phyloP scores from a whole-genome alignment of 2,888 invertebrate species.

The Pemphredon lugubris region DNA sequence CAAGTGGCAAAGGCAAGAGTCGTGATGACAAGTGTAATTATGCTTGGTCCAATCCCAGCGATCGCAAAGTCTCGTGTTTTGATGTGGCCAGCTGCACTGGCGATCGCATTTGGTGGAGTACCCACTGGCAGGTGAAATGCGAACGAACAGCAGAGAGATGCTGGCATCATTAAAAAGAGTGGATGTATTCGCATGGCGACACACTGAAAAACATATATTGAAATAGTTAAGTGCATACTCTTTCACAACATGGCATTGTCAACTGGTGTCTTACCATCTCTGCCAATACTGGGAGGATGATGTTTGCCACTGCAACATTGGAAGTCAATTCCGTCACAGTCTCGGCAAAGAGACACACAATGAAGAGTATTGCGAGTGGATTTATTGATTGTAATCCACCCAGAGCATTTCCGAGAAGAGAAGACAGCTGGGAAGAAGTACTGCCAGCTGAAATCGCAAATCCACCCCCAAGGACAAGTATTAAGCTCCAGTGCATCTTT shows the following conservation, averaged over 20 bases:
- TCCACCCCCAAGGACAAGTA: constrained; percentile 94
- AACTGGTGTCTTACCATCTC: constrained; percentile 85
- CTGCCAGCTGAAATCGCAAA: constrained; percentile 95
- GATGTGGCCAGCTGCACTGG: constrained; percentile 91
- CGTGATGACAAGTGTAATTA: constrained; percentile 88
- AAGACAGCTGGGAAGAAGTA: constrained; percentile 89
- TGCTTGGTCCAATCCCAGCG: constrained; percentile 90
- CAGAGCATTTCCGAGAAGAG: constrained; percentile 88
- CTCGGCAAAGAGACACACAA: constrained; percentile 90
- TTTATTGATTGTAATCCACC: constrained; percentile 85
- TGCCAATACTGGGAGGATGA: constrained; percentile 91
- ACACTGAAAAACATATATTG: constrained; percentile 83
- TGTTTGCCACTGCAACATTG: constrained; percentile 95
- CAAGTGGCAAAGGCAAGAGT: constrained; percentile 89
- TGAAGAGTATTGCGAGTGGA: constrained; percentile 86
- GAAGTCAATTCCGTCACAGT: constrained; percentile 94
- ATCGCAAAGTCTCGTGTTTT: constrained; percentile 90
- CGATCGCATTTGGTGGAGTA: constrained; percentile 97
- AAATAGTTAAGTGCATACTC: too few species aligned
- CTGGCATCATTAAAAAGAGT: constrained; percentile 94
- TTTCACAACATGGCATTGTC: background rate
- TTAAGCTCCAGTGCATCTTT: constrained; percentile 94
- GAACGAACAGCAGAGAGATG: constrained; percentile 93
- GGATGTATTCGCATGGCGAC: constrained; percentile 89
- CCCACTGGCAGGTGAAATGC: constrained; percentile 97